Evolutionary conservation across 2,888 invertebrate genomes (phyloP), one percentile per base, ranked within the genome.

Genomic region (Lobophora halterata): DNA sequence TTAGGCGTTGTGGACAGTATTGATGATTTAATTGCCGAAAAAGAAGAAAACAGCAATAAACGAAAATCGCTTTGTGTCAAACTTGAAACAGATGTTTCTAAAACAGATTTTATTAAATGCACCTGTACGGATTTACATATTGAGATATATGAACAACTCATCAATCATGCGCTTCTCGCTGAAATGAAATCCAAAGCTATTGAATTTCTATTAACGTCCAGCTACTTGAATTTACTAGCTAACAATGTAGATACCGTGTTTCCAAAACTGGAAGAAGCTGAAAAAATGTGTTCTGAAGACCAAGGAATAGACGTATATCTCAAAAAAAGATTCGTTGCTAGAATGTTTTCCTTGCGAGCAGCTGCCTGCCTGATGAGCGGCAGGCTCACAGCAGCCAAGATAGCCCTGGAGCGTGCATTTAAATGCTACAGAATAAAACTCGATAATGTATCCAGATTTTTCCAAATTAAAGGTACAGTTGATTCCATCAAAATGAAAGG

Each of bases 51-150:
- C 37, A 37, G 61, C 3, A 61, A 54, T 36, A 33, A 19, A 23
- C 63, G 47, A 39, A 53, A 53, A 38, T 53, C 58, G 3, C 69
- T 80, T 31, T 55, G 52, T 35, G 52, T 85, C 4, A 67, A 65
- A 49, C 59, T 87, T 37, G 78, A 79, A 55, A 73, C 71, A 39
- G 72, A 70, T 16, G 66, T 79, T 24, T 85, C 87, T 0, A 41
- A 62, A 53, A 82, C 70, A 0, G 62, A 81, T 48, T 71, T 86
- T 37, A 55, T 51, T 6, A 75, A 62, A 55, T 87, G 87, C 45
- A 73, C 78, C 3, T 87, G 87, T 57, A 49, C 72, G 9, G 80
- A 85, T 38, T 59, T 86, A 43, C 74, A 74, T 35, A 70, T 85
- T 19, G 61, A 63, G 17, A 73, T 83, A 52, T 71, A 63, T 50